Evolutionary conservation across 2,888 invertebrate genomes (phyloP).

Genomic region (Cataglyphis albicans): DNA sequence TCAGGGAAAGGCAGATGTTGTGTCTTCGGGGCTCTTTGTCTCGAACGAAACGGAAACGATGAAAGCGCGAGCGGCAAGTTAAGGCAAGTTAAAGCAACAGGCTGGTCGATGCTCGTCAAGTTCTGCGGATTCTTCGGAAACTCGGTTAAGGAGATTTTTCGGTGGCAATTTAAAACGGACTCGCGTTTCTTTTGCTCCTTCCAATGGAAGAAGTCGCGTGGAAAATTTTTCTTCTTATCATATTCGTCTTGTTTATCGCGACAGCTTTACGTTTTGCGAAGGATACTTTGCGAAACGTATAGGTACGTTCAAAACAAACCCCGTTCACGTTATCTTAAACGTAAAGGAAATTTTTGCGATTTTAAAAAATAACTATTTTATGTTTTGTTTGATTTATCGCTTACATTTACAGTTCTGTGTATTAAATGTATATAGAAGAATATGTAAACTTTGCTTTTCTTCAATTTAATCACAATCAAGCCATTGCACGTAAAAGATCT

Average conservation of each 20-base stretch:
- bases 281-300: neutral
- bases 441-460: neutral
- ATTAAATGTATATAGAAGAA: neutral
- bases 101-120: slow-evolving; percentile 44
- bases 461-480: neutral
- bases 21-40: slow-evolving; percentile 47
- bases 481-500: neutral
- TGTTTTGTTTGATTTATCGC: neutral
- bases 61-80: neutral
- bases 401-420: neutral
- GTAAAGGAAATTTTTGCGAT: neutral
- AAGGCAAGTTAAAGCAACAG: slow-evolving; percentile 46
- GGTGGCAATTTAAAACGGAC: slow-evolving; percentile 29
- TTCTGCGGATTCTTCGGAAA: slow-evolving; percentile 40
- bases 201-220: neutral
- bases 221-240: neutral
- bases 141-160: slow-evolving; percentile 49
- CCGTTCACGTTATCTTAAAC: neutral
- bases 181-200: slow-evolving; percentile 20
- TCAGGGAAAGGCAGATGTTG: slow-evolving; percentile 27
- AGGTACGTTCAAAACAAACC: neutral
- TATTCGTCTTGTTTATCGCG: slow-evolving; percentile 24
- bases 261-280: slow-evolving; percentile 21
- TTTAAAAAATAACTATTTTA: neutral
- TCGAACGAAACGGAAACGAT: neutral